Evolutionary conservation across 2,113 vertebrate genomes (phyloP), one percentile per base, ranked within the genome.

Genomic region (Microcebus lehilahytsara): DNA sequence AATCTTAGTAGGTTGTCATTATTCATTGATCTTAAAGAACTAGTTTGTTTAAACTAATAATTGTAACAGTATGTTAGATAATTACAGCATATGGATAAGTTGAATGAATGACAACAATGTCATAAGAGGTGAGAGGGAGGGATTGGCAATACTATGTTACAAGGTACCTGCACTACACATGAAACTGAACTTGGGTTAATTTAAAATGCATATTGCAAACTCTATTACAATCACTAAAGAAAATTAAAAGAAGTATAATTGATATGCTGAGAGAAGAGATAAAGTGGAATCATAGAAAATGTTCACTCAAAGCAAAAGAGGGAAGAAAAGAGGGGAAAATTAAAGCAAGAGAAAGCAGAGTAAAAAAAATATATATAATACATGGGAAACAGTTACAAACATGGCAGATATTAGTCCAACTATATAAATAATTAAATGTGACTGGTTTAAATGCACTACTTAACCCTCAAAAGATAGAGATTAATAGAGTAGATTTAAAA

Each of bases 301-400:
- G 11, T 22, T 83, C 32, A 80, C 30, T 22, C 58, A 60, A 89
- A 67, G 53, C 49, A 83, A 71, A 16, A 90, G 71, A 83, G 72
- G 27, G 46, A 27, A 89, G 62, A 77, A 90, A 81, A 74, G n/a
- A 64, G 56, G 64, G 6, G 10, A 81, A 32, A 23, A 74, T 16
- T 25, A 71, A 83, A 56, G 20, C 64, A 94, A 67, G 72, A 71
- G 27, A 62, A 81, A 34, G 34, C 40, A 87, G 40, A 91, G 74
- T 85, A 77, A 72, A 13, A 64, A n/a, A n/a, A 40, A 40, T 69
- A 79, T 58, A 60, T 32, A 30, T n/a, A 79, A 74, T 79, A 20
- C 51, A 30, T 46, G 69, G 27, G 67, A 93, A 97, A 75, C 40
- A 95, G 4, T 89, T 81, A 56, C n/a, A 95, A 75, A 62, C 32